phyloP scores from a whole-genome alignment of 1,140 invertebrate genomes.

The Pteromalus puparum region DNA sequence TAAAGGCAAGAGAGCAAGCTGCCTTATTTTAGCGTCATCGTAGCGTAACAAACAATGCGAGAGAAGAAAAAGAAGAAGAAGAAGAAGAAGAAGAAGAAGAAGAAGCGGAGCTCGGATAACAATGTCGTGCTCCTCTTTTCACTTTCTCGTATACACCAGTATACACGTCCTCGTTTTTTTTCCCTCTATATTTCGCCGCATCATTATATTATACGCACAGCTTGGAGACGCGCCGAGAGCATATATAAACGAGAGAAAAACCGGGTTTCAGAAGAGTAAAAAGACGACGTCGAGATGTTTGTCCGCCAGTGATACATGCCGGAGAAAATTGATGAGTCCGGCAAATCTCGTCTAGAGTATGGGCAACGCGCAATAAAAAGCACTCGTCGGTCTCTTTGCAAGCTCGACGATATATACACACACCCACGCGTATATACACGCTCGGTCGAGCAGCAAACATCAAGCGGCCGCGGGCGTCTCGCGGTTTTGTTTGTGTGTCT shows the following conservation, averaged over 20 bases:
- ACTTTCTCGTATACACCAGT: not conserved
- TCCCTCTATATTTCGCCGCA: not conserved
- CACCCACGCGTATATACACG: not conserved
- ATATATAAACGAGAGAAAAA: not conserved
- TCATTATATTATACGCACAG: conserved; percentile 12
- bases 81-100: not conserved
- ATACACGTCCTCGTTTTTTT: not conserved
- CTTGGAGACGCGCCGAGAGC: not conserved
- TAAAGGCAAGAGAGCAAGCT: not conserved
- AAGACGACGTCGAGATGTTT: not conserved
- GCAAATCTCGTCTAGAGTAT: too few species aligned
- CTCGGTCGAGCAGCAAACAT: not conserved
- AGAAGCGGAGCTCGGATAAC: not conserved
- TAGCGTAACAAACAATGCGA: conserved; percentile 10
- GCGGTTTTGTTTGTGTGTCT: not conserved
- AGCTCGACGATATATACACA: not conserved
- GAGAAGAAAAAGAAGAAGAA: not conserved
- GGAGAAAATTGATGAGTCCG: too few species aligned
- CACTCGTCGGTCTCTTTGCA: too few species aligned
- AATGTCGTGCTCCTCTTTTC: conserved; percentile 1
- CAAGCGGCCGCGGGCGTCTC: not conserved
- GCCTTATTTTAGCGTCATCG: not conserved
- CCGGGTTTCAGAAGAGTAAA: not conserved
- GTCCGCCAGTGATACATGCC: too few species aligned
- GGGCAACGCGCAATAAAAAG: too few species aligned